Evolutionary conservation across 1,140 invertebrate genomes (phyloP).

Genomic region (Sipha flava): DNA sequence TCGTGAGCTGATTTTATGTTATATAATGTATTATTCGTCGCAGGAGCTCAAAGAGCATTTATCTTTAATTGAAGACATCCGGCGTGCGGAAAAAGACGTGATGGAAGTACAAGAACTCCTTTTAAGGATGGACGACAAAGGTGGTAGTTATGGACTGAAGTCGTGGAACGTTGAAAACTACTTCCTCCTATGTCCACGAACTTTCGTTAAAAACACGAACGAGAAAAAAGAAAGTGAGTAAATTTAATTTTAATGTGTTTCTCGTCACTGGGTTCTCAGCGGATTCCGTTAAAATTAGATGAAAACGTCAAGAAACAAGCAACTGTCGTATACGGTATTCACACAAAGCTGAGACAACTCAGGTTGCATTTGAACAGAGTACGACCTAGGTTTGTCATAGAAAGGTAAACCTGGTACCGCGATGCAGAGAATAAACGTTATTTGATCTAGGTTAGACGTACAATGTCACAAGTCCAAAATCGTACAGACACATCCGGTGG

Average conservation of each 20-base stretch:
- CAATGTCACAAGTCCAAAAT: background rate
- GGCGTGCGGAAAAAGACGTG: slow-evolving; percentile 1
- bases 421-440: background rate
- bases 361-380: background rate
- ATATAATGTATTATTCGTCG: background rate
- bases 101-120: background rate
- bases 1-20: no score
- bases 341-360: background rate
- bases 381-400: background rate
- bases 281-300: background rate
- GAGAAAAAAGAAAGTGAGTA: background rate
- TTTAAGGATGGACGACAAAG: background rate
- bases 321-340: background rate
- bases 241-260: background rate
- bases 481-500: no score
- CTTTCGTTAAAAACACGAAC: background rate
- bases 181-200: background rate
- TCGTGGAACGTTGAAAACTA: background rate
- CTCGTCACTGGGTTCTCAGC: background rate
- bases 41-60: background rate
- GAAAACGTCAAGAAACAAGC: background rate
- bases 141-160: background rate
- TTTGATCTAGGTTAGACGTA: background rate
- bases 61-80: background rate
- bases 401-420: background rate